Evolutionary conservation across 2,113 vertebrate genomes (phyloP).

Genomic region (Rhipidura dahli): DNA sequence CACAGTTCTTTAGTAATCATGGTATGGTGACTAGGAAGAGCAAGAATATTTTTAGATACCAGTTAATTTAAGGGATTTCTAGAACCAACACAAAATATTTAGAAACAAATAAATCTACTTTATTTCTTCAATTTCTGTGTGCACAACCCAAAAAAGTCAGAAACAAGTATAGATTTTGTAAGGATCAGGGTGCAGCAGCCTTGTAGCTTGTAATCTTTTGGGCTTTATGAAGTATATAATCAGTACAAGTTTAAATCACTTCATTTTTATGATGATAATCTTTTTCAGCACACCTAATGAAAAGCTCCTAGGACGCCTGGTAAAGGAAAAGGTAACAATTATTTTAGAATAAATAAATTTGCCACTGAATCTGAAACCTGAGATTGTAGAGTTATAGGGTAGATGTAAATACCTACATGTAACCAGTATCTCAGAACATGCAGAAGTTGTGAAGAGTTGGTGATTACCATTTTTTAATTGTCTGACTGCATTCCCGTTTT

Average conservation of each 20-base stretch:
- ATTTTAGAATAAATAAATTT: not conserved
- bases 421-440: not conserved
- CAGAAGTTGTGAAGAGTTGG: not conserved
- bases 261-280: not conserved
- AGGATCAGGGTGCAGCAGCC: not conserved
- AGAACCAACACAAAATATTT: not conserved
- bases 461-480: not conserved
- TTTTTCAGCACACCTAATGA: slow-evolving; percentile 92
- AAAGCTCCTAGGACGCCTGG: slow-evolving; percentile 93
- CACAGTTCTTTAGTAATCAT: not conserved
- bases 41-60: not conserved
- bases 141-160: not conserved
- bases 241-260: not conserved
- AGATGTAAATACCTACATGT: not conserved
- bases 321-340: slow-evolving; percentile 92
- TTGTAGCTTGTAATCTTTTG: not conserved
- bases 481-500: not conserved
- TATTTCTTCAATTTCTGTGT: not conserved
- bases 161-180: not conserved
- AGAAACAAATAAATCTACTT: not conserved
- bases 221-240: not conserved
- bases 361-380: not conserved
- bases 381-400: not conserved
- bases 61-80: not conserved
- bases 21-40: not conserved